Percentiles rank a stretch among this genome's conserved stretches.
These are phyloP conservation scores for Cryptotis parvus DNA, from an alignment of 2,113 vertebrate species.

Conservation along the genomic window DNA sequence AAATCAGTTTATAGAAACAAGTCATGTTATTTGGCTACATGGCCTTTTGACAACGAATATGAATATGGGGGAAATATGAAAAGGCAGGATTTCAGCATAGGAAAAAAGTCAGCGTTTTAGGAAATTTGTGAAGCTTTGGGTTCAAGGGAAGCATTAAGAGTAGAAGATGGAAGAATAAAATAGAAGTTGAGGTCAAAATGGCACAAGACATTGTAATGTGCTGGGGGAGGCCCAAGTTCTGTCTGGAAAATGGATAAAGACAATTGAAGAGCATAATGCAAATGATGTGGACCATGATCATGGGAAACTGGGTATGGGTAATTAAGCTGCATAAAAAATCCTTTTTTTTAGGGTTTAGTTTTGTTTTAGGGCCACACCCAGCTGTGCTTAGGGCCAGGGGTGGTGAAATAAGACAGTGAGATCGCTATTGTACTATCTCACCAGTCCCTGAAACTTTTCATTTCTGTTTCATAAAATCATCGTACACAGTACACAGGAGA, in stretches of 20 bases:
- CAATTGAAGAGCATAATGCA: not conserved
- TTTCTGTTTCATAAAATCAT: conserved; percentile 24
- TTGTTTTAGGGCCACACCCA: too few relatives aligned
- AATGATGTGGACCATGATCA: not conserved
- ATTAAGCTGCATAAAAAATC: not conserved
- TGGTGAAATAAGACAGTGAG: too few relatives aligned
- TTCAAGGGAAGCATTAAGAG: not conserved
- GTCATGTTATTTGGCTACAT: not conserved
- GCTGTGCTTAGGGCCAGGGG: too few relatives aligned
- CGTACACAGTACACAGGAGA: not conserved
- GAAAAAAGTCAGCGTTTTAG: not conserved
- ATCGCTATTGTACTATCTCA: too few relatives aligned
- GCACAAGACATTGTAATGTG: not conserved
- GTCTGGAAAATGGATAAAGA: conserved; percentile 5
- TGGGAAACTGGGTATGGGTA: not conserved
- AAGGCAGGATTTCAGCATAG: not conserved
- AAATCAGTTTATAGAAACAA: not conserved
- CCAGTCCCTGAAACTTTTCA: not conserved
- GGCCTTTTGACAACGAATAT: conserved; percentile 37
- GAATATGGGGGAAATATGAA: conserved; percentile 17
- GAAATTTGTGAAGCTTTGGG: not conserved
- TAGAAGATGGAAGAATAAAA: conserved; percentile 23
- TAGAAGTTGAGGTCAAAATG: not conserved
- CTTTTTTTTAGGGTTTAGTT: too few relatives aligned
- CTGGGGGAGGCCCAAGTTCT: not conserved